Evolutionary conservation across 2,113 vertebrate genomes (phyloP).

Genomic region (Polypterus bichir): DNA sequence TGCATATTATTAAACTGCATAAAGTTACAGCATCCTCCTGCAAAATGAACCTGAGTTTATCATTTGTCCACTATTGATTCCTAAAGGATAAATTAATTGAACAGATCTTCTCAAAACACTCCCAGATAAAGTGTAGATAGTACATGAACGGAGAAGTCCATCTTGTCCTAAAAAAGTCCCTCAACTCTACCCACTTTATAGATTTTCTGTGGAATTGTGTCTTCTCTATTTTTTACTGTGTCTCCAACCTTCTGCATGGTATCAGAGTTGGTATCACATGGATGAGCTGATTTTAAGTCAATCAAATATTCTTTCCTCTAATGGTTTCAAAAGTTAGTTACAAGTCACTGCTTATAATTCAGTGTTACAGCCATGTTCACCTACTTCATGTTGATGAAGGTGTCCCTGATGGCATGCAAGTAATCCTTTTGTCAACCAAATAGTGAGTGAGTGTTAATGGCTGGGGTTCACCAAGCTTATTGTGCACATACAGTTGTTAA

Average conservation of each 20-base stretch:
- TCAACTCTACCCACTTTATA: constrained; percentile 5
- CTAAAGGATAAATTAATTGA: too few relatives aligned
- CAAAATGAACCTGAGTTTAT: too few relatives aligned
- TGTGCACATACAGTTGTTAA: constrained; percentile 4
- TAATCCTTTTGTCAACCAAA: constrained; percentile 7
- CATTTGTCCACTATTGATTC: too few relatives aligned
- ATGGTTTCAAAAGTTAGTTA: constrained; percentile 15
- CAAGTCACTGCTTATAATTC: constrained; percentile 12
- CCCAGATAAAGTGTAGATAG: constrained; percentile 1
- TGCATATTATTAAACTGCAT: too few relatives aligned
- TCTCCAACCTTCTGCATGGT: constrained; percentile 8
- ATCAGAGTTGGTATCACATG: neutral
- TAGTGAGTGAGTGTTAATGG: constrained; percentile 5
- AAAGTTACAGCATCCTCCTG: too few relatives aligned
- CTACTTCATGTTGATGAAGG: constrained; percentile 6
- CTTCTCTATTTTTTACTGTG: constrained; percentile 5
- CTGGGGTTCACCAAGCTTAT: constrained; percentile 9
- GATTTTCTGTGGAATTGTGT: neutral
- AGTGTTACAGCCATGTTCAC: constrained; percentile 9
- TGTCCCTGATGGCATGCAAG: constrained; percentile 3
- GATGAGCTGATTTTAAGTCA: constrained; percentile 12
- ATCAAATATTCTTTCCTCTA: constrained; percentile 13
- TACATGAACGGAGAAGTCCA: neutral
- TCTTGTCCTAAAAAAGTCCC: constrained; percentile 9
- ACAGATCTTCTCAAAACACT: neutral